Evolutionary conservation across 2,797 vertebrate species (phyloP).

Genomic region (Xiphorhynchus erythropygius): DNA sequence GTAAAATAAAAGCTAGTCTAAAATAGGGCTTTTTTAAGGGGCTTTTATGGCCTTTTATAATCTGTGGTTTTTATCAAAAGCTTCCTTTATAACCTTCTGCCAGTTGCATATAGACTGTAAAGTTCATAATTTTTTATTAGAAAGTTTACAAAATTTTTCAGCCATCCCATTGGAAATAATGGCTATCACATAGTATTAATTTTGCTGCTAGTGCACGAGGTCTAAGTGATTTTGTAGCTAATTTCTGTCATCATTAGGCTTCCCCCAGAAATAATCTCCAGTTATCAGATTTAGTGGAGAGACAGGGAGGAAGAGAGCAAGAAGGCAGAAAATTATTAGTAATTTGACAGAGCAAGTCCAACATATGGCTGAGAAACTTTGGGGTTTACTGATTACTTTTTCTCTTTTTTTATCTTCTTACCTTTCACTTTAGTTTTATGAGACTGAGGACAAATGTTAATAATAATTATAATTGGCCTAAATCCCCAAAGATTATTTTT

Average conservation of each 20-base stretch:
- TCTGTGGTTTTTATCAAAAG: fast-evolving
- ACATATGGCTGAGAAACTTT: neutral
- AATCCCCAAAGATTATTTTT: neutral
- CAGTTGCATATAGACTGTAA: neutral
- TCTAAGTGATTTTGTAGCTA: neutral
- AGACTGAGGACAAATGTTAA: neutral
- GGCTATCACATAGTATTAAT: neutral
- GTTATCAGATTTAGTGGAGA: neutral
- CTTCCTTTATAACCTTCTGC: neutral
- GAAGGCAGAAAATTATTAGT: neutral
- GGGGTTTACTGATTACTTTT: neutral
- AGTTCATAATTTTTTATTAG: neutral
- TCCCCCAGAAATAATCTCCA: neutral
- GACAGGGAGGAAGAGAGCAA: neutral
- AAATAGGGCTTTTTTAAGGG: neutral
- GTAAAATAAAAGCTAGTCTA: neutral
- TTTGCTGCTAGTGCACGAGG: neutral
- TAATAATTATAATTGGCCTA: neutral
- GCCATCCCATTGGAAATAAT: neutral
- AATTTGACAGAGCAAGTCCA: neutral
- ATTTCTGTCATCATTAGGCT: neutral
- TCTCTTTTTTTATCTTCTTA: neutral
- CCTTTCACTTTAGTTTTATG: neutral
- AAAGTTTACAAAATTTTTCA: neutral
- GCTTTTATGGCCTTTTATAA: neutral